Evolutionary conservation across 2,113 vertebrate species (phyloP).

Genomic region (Mobula hypostoma): DNA sequence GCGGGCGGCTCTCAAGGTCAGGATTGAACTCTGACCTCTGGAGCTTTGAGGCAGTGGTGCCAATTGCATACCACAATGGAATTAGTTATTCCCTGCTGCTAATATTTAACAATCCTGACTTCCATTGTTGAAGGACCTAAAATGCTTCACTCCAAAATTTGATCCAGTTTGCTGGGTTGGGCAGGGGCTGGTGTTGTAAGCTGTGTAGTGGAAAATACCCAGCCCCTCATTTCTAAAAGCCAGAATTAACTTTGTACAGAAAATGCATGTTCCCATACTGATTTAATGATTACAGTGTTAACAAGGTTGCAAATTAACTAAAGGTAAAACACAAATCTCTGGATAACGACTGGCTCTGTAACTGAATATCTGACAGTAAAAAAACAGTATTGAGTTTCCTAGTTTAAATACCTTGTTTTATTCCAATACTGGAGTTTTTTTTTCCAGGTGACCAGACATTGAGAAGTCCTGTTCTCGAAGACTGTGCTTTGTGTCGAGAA

Average conservation of each 20-base stretch:
- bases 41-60: too few relatives aligned
- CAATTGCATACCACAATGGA: background rate
- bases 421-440: background rate
- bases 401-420: background rate
- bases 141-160: background rate
- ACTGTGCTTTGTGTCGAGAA: slow-evolving; percentile 91
- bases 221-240: background rate
- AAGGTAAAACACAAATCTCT: background rate
- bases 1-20: too few relatives aligned
- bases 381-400: background rate
- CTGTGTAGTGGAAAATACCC: background rate
- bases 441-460: slow-evolving; percentile 65
- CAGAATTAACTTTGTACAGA: background rate
- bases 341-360: background rate
- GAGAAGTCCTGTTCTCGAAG: slow-evolving; percentile 75
- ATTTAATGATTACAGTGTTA: background rate
- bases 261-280: too few relatives aligned
- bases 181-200: background rate
- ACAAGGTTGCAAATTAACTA: background rate
- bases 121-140: background rate
- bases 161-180: background rate
- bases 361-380: background rate
- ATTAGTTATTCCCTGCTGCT: background rate
- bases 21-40: too few relatives aligned
- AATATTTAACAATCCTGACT: background rate